These are phyloP conservation scores for Urocynchramus pylzowi DNA, from an alignment of 2,113 vertebrate genomes.

Conservation along the genomic window DNA sequence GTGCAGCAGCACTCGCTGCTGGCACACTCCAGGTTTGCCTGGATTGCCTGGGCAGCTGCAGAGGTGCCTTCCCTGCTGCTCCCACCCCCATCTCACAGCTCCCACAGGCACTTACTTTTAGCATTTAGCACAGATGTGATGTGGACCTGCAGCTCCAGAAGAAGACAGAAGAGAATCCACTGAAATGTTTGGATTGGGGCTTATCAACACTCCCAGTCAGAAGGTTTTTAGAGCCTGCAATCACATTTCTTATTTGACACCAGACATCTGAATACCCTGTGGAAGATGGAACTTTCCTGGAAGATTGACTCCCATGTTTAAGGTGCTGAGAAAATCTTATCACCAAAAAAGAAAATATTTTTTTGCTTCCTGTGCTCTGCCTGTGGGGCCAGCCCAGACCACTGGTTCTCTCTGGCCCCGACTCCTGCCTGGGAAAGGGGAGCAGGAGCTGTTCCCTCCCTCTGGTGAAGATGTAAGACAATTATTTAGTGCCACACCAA, in stretches of 20 bases:
- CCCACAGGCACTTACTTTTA: neutral
- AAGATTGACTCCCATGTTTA: neutral
- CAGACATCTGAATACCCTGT: neutral
- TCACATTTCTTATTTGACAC: neutral
- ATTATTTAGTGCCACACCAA: accelerated
- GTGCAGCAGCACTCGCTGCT: neutral
- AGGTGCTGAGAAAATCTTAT: neutral
- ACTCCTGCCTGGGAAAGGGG: neutral
- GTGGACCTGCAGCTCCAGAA: neutral
- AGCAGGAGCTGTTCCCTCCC: neutral
- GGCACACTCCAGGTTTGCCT: neutral
- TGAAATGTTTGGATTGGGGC: neutral
- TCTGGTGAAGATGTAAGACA: accelerated
- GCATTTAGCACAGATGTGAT: neutral
- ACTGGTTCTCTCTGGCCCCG: neutral
- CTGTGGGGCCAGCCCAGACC: neutral
- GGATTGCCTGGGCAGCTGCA: neutral
- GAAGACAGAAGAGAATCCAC: neutral
- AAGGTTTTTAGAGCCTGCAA: neutral
- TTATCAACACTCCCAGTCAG: neutral
- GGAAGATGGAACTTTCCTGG: neutral
- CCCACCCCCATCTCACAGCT: accelerated
- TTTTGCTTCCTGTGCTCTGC: neutral
- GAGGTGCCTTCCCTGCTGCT: neutral
- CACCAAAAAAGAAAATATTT: neutral